Base-by-base conservation (phyloP, 2,113 vertebrate genomes). In the Archilochus colubris region DNA sequence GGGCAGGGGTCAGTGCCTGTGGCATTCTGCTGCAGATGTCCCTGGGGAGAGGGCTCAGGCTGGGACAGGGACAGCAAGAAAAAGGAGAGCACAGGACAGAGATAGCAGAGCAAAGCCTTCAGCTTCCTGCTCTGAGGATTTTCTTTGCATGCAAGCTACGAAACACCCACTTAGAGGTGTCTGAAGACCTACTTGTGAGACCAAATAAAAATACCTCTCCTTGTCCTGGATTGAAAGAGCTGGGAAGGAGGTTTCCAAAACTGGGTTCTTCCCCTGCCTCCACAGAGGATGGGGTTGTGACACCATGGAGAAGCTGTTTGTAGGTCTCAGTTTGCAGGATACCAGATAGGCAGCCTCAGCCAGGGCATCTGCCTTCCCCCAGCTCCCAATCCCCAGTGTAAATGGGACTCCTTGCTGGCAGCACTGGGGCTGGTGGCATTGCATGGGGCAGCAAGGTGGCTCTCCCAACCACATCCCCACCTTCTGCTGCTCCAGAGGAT, bases 221-320 rank as follows among this genome's bases (percentile, higher is more conserved):
- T 14, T 28, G 25, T 25, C 68, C 72, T 59, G 68, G 25, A 50
- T 11, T 0, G 11, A 50, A 59, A 46, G n/a, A 86, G 70, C 79
- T 94, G 84, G 84, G 82, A 94, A 91, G 79, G 87, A 93, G 75
- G 82, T 30, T 96, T 94, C 87, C 79, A 87, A 91, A 96, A 92
- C 0, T 51, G 85, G 89, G 57, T 93, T 87, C 46, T 93, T 59
- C 89, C 48, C 28, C 88, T 70, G 75, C 59, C 91, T 70, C 83
- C 5, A 6, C 75, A 48, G 78, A 91, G 87, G 36, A 66, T 5
- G 36, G 72, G 91, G 85, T 10, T 88, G 93, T 61, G 94, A 88
- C 85, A 74, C 68, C 12, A 0, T 1, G 0, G 61, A 82, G 79
- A 77, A 94, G 85, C 87, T 81, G 91, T 93, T 95, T 94, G 82